Base-by-base conservation (phyloP, 2,797 vertebrate genomes). In the Lutjanus campechanus region DNA sequence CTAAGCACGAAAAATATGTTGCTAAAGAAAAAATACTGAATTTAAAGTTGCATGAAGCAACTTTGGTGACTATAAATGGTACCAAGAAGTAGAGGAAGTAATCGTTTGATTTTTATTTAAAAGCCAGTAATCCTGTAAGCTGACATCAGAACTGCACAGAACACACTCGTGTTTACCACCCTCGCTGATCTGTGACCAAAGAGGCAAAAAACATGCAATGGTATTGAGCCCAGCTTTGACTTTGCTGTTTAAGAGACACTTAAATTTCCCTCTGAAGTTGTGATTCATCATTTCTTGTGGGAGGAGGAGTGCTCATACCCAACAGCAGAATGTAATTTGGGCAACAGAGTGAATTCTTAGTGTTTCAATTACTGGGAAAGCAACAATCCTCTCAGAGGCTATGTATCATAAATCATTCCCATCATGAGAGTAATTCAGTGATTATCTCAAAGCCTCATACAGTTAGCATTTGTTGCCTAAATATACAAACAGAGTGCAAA, bases 241-340 rank as follows among this genome's bases (percentile, higher is more conserved):
- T 77, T 36, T 44, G 41, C 70, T 54, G 36, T 63, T 79, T 20
- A 41, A 68, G 8, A 55, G 51, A 72, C 20, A 40, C 62, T 22
- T 73, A 46, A 51, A 47, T 67, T 77, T 64, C 77, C 12, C 53
- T 69, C 67, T 55, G 29, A 77, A 74, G 61, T 53, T 40, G 65
- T 58, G 58, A 73, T 36, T 83, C 54, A 51, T 81, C 17, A 9
- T 51, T 51, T 77, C 36, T 51, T 72, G 59, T 56, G 66, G 73
- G 73, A 60, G 40, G 41, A 59, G 56, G 66, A 73, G 62, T 20
- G 60, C 43, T 83, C n/a, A 19, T 68, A 29, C 19, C 65, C 56
- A 66, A 67, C 49, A 74, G 63, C 49, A 73, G 17, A 63, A 41
- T 50, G 46, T 29, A 40, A 74, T 70, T 65, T 63, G 43, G 49